Conservation (phyloP, 2,888 invertebrate species). For the Chrysina gloriosa region DNA sequence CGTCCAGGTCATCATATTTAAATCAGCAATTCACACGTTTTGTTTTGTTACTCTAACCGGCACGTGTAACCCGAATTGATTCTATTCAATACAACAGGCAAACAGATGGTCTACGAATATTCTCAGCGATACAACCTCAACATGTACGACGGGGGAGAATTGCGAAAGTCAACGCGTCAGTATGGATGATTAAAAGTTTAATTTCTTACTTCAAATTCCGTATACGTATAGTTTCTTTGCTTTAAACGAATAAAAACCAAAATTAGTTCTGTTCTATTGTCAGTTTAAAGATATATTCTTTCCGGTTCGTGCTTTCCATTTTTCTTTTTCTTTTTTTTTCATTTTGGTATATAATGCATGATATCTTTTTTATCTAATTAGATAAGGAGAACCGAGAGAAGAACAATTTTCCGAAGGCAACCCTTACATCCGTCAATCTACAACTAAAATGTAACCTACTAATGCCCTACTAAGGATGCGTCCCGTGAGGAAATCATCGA, state of each 20-base stretch:
- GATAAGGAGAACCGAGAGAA: constrained; percentile 63
- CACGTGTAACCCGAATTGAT: background rate
- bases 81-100: constrained; percentile 66
- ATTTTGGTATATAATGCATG: constrained; percentile 52
- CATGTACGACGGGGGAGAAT: constrained; percentile 80
- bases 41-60: background rate
- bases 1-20: no score
- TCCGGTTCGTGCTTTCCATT: constrained; percentile 1
- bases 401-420: constrained; percentile 59
- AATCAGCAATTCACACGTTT: background rate
- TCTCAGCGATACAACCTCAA: constrained; percentile 80
- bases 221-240: constrained; percentile 42
- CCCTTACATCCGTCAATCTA: constrained; percentile 63
- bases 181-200: constrained; percentile 79
- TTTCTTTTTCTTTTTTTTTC: constrained; percentile 1
- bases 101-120: constrained; percentile 80
- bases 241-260: constrained; percentile 31
- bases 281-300: background rate
- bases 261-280: constrained; percentile 23
- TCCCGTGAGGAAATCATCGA: background rate
- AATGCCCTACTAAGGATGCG: constrained; percentile 46
- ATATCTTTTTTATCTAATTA: constrained; percentile 52
- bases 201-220: constrained; percentile 49
- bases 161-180: constrained; percentile 81
- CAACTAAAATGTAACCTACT: constrained; percentile 61